A percentile compares a stretch with the other conserved stretches of the same genome.
Conservation (phyloP, 1,140 invertebrate species). For the Drosophila sproati region DNA sequence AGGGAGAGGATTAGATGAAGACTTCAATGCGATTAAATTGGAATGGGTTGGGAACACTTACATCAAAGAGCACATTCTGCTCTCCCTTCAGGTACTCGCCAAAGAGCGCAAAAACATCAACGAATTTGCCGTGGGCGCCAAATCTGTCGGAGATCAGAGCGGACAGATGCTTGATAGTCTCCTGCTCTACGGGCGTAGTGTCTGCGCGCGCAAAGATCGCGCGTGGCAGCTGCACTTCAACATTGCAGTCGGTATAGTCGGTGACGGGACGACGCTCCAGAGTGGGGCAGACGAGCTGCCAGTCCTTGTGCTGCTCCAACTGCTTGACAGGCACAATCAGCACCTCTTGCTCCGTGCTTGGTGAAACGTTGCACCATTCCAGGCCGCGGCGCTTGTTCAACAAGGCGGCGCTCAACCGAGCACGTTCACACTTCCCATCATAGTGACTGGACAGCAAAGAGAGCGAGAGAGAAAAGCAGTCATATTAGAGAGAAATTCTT, state of each 20-base stretch:
- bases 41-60: conserved; percentile 38
- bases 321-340: conserved; percentile 64
- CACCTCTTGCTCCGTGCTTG: conserved; percentile 53
- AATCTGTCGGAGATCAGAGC: conserved; percentile 74
- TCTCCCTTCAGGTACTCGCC: conserved; percentile 63
- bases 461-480: not conserved
- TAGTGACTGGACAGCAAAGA: conserved; percentile 51
- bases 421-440: conserved; percentile 54
- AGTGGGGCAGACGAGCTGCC: conserved; percentile 69
- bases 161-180: conserved; percentile 79
- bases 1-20: accelerated
- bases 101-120: conserved; percentile 80
- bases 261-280: conserved; percentile 69
- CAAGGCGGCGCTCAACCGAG: conserved; percentile 58
- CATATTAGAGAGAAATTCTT: not conserved
- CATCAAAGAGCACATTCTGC: conserved; percentile 72
- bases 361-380: conserved; percentile 44
- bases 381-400: conserved; percentile 70
- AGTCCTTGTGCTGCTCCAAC: conserved; percentile 70
- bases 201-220: conserved; percentile 68
- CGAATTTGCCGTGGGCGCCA: conserved; percentile 64
- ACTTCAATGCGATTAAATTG: not conserved
- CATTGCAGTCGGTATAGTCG: conserved; percentile 66
- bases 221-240: conserved; percentile 69
- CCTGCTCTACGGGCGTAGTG: conserved; percentile 64